Base-by-base conservation (phyloP, 2,113 vertebrate genomes). In the Indicator maculatus region DNA sequence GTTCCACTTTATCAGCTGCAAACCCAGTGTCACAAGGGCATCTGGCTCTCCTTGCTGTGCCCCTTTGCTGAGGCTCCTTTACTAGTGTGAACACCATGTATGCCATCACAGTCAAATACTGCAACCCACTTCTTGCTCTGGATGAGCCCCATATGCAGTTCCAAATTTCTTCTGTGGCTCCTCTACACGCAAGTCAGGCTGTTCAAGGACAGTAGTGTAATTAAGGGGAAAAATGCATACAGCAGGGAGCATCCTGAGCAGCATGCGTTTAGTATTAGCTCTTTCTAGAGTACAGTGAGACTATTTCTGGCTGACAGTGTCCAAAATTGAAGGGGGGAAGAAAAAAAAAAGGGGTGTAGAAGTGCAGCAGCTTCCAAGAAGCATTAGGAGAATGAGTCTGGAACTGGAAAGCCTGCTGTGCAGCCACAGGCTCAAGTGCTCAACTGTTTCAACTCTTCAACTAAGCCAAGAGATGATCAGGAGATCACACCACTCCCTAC, bases 301-400 rank as follows among this genome's bases (percentile, higher is more conserved):
- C 61, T 88, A 66, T 88, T 94, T 76, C 90, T 93, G 88, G 65
- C 90, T 94, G 69, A 69, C 66, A 4, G 59, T 76, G 78, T 83
- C 89, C 21, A 5, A 2, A 2, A 44, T 88, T 8, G 1, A 28
- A 77, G 55, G 16, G 26, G 14, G 27, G 14, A 26, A 12, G 12
- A 16, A 45, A 11, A 12, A 38, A 53, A 86, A 44, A 47, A 1
- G 44, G 3, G 19, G 53, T 69, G 67, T 80, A 36, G 90, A 96
- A 94, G 21, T 73, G 36, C 67, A 93, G 83, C 64, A 66, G 81
- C n/a, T 93, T 96, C 95, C 93, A 96, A 92, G 73, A 94, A 66
- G 69, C 92, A 92, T 92, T 83, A 93, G 38, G 41, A 80, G 64
- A 93, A 83, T 86, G 82, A 93, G 67, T 19, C 1, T 20, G 61